Evolutionary conservation across 1,140 invertebrate genomes (phyloP), one percentile per base, ranked within the genome.

Genomic region (Lordiphosa stackelbergi): DNA sequence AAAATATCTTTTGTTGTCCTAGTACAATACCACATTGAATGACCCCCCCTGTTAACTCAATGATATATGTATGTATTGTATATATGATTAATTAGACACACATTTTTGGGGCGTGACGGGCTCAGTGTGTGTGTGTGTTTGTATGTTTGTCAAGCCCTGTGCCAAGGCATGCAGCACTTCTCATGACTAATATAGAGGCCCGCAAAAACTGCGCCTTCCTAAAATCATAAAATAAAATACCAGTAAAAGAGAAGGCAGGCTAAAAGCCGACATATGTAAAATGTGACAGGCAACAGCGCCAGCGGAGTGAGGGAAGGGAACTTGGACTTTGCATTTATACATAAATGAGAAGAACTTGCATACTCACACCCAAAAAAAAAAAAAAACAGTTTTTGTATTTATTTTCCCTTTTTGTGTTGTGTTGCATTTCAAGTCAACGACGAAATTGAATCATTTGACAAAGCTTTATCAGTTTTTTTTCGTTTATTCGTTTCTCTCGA

Each of bases 361-460:
- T 42, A 35, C 37, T 55, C 55, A 63, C 63, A 69, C 73, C 49
- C 43, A 57, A 49, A 49, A 36, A 65, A 41, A 41, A 41, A 46
- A 46, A 24, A 31, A 45, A 22, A 45, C 34, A 56, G 57, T 40
- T 48, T 55, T 78, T 72, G 6, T 41, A 22, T 53, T 28, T 16
- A 16, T 43, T 49, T 10, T 28, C 12, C n/a, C 36, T 55, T 46
- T 40, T 46, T 45, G 37, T 51, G 22, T 37, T 34, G 40, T 58
- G 74, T 55, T 81, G 75, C 75, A 78, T 70, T 81, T 66, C 45
- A 60, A 66, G 75, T 74, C 66, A 62, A 81, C 52, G 58, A 34
- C 45, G 75, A 78, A 78, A 78, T 81, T 78, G 75, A 78, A 81
- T 78, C 75, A 78, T 81, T 81, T 69, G 75, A 62, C 75, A 73